Base-by-base conservation (phyloP, 2,888 invertebrate genomes). In the Allacma fusca region DNA sequence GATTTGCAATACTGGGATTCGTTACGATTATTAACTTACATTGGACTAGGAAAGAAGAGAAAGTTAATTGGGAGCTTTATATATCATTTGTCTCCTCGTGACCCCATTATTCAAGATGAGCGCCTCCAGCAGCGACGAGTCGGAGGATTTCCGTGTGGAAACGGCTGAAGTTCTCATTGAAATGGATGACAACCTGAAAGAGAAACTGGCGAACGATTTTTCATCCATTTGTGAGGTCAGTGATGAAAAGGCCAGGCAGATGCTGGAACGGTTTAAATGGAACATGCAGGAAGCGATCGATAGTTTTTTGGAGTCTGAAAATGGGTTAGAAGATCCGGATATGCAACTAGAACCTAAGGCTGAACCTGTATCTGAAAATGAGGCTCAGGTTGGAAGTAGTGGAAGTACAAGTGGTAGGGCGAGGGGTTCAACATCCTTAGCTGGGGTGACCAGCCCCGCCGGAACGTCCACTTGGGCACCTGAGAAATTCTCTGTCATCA, bases 401-500 rank as follows among this genome's bases (percentile, higher is more conserved):
- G 24, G 29, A 12, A 34, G 12, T 69, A 7, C 69, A 23, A 9
- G 9, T 34, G 9, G 34, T 34, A 34, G 34, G 4, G 9, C 4
- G 9, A 4, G 34, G 5, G 4, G 5, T 34, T 34, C 34, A 9
- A 34, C 4, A 4, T 4, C 34, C 34, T 7, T 9, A 34, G 34
- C 9, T 34, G 34, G 34, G 9, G 4, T 34, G 34, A 7, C 50
- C 16, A 50, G 50, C 16, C 50, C 50, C 2, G 50, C 19, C 2
- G 50, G 50, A 50, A 50, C 26, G 16, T 75, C 78, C 0, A 78
- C 80, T 43, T 84, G 83, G 78, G 85, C 86, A 9, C 86, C 86
- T 12, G 85, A 86, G 67, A 86, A 86, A 43, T 85, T 89, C 69
- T 87, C 88, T 24, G 80, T 90, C 13, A 84, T 90, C 34, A 87